Conservation (phyloP, 1,140 invertebrate species). For the Wiebesia pumilae region DNA sequence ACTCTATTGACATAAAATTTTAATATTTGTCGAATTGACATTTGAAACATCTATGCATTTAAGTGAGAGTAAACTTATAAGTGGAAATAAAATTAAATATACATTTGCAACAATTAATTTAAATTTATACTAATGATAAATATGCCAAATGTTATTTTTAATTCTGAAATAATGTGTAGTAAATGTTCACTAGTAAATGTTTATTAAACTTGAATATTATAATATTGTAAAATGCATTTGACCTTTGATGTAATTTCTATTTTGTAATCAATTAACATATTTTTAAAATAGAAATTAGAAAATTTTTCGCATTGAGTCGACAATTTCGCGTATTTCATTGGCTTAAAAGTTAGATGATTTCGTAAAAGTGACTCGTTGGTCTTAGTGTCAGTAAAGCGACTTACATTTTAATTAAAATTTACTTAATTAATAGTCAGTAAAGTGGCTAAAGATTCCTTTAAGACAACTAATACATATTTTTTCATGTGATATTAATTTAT, state of each 20-base stretch:
- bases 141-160: conserved; percentile 8
- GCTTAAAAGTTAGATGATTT: no score
- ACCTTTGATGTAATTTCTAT: no score
- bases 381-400: conserved; percentile 58
- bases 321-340: conserved; percentile 55
- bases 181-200: not conserved
- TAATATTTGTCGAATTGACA: not conserved
- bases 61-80: not conserved
- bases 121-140: not conserved
- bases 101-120: not conserved
- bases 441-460: conserved; percentile 53
- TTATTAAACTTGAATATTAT: not conserved
- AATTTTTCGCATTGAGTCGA: conserved; percentile 18
- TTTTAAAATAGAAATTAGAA: not conserved
- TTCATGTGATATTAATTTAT: conserved; percentile 71
- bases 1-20: not conserved
- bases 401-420: no score
- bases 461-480: conserved; percentile 68
- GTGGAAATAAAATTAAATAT: not conserved
- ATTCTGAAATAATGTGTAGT: not conserved
- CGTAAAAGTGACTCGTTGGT: conserved; percentile 59
- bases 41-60: not conserved
- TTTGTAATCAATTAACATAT: not conserved
- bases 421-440: not conserved
- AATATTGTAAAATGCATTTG: not conserved